Base-by-base conservation (phyloP, 1,140 invertebrate species). In the Stegodyphus dumicola region DNA sequence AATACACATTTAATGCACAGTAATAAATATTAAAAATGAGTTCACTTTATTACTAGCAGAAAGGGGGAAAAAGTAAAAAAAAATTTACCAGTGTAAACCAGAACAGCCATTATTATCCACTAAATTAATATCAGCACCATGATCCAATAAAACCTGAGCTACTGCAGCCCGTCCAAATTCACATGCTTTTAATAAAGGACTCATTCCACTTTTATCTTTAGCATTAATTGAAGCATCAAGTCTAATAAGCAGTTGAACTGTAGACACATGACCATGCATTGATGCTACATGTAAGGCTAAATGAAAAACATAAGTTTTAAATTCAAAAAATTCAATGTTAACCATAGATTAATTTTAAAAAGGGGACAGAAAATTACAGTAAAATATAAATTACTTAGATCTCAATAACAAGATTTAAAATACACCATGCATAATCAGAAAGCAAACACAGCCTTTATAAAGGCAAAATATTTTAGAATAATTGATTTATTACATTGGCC, bases 81-180 rank as follows among this genome's bases (percentile, higher is more conserved):
- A 73, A n/a, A 13, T n/a, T 53, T 77, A 91, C 91, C 91, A 92
- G 83, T 92, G 91, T n/a, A 92, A 83, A n/a, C 90, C 88, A 60
- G 91, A 90, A 33, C 90, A 85, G 3, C 90, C 90, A 87, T 91
- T 89, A 52, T 90, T 88, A 87, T 92, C 91, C 11, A 89, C 69
- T 1, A 88, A 85, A 85, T 89, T 89, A 0, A 91, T 89, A 74
- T 89, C 86, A 65, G 91, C 90, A 51, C 89, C 89, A 76, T 87
- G 86, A 79, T 91, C 90, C 48, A 91, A 90, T 13, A 92, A 80
- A 18, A 89, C 87, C 80, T 90, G 89, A 17, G 91, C 90, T 11
- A 91, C 90, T 78, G 91, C 90, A 10, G 89, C 89, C 71, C 91
- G 89, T 0, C 91, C 91, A 88, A 90, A 90, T 87, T 91, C 90